Percentiles rank a stretch among this genome's conserved stretches.
These are phyloP conservation scores for Phaonia tiefii DNA, from an alignment of 2,888 invertebrate species.

Conservation along the genomic window DNA sequence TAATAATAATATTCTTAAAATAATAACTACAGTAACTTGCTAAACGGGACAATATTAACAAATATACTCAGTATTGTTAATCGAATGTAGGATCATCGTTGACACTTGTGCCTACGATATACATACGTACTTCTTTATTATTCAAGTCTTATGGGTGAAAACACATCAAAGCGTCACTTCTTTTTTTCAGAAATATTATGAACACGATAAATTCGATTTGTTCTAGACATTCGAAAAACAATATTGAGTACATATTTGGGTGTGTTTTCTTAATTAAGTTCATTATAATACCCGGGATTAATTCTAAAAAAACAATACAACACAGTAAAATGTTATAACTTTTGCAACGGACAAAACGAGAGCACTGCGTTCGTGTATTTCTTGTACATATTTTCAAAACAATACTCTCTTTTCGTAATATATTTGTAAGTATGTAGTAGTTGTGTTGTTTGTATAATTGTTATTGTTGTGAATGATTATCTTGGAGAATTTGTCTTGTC, in stretches of 20 bases:
- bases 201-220: too few relatives aligned
- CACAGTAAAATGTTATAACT: neutral
- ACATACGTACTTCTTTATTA: too few relatives aligned
- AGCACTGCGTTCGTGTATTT: neutral
- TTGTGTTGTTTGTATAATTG: too few relatives aligned
- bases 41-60: slow-evolving; percentile 42
- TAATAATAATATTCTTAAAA: slow-evolving; percentile 35
- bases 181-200: too few relatives aligned
- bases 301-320: neutral
- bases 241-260: slow-evolving; percentile 4
- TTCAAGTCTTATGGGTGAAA: too few relatives aligned
- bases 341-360: neutral
- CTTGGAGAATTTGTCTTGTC: neutral
- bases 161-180: too few relatives aligned
- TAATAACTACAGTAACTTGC: slow-evolving; percentile 40
- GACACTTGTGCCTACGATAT: too few relatives aligned
- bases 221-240: slow-evolving; percentile 3
- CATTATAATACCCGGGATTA: neutral
- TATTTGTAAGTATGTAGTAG: too few relatives aligned
- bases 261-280: neutral
- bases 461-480: slow-evolving; percentile 23
- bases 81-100: slow-evolving; percentile 7
- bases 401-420: neutral
- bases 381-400: neutral
- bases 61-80: slow-evolving; percentile 16